Evolutionary conservation across 2,113 vertebrate species (phyloP).

Genomic region (Sylvietta virens): DNA sequence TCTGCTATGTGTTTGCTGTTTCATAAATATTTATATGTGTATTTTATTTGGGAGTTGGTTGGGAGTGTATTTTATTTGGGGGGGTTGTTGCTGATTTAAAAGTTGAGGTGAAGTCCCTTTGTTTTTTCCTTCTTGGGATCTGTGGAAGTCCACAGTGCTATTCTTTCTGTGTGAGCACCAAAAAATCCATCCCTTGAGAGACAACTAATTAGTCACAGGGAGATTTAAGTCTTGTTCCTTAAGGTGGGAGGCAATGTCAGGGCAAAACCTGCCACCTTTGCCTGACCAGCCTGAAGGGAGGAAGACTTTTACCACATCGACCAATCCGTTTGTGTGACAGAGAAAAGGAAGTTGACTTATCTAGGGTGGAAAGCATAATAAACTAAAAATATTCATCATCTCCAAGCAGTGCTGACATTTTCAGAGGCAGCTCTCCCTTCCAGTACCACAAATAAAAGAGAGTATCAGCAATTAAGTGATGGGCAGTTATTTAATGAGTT

Average conservation of each 20-base stretch:
- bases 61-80: neutral
- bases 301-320: neutral
- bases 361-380: neutral
- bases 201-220: neutral
- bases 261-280: neutral
- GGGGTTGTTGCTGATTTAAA: neutral
- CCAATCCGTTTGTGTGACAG: neutral
- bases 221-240: neutral
- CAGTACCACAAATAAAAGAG: neutral
- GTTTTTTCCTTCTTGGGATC: neutral
- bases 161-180: neutral
- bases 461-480: neutral
- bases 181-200: neutral
- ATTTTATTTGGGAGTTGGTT: neutral
- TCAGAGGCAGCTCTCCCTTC: neutral
- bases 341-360: neutral
- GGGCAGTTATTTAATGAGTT: conserved; percentile 47
- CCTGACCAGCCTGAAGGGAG: neutral
- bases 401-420: neutral
- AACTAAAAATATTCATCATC: neutral
- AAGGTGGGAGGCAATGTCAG: neutral
- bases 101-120: neutral
- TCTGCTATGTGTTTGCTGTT: neutral
- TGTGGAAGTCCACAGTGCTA: neutral
- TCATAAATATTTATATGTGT: neutral